Evolutionary conservation across 2,888 invertebrate genomes (phyloP), one percentile per base, ranked within the genome.

Genomic region (Andrena camellia): DNA sequence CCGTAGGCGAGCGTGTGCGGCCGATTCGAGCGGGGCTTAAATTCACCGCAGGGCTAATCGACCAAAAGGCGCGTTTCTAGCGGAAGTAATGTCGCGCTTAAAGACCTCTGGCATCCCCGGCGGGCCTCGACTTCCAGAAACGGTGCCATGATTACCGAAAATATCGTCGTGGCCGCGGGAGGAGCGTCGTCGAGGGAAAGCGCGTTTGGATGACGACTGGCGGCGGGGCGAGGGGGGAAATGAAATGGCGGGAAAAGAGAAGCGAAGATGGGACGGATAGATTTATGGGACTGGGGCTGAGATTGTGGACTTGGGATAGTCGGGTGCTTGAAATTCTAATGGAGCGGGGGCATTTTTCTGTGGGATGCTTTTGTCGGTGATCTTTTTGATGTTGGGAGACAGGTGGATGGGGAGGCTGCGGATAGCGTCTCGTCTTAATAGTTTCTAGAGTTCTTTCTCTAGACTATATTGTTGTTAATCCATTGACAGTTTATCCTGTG

Each of bases 41-140:
- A 92, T 92, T 91, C 89, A 88, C 90, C 91, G 88, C 91, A 90
- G 86, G 89, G 92, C 92, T 93, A 93, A 93, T 92, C 93, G 92
- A 92, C 89, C 90, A 90, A 91, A 89, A 91, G 90, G 85, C 86
- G 89, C 90, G 91, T 90, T 89, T 84, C 91, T 90, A 89, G 90
- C 89, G 91, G 90, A 92, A 93, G 89, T 92, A 92, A 92, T 91
- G 88, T 89, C 88, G 84, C 81, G 74, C 83, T 89, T 88, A 89
- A 89, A 83, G 78, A 78, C 67, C 83, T 59, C 66, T 69, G 59
- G 8, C 48, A 48, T 31, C 50, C 33, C 48, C 52, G 48, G 33
- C 26, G 63, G 42, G 23, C 20, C 26, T 31, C 76, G 62, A 60
- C 35, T 62, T 64, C 33, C 63, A 71, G 84, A 76, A 76, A 85